phyloP scores from a whole-genome alignment of 2,797 vertebrate species.

The Lacerta agilis region DNA sequence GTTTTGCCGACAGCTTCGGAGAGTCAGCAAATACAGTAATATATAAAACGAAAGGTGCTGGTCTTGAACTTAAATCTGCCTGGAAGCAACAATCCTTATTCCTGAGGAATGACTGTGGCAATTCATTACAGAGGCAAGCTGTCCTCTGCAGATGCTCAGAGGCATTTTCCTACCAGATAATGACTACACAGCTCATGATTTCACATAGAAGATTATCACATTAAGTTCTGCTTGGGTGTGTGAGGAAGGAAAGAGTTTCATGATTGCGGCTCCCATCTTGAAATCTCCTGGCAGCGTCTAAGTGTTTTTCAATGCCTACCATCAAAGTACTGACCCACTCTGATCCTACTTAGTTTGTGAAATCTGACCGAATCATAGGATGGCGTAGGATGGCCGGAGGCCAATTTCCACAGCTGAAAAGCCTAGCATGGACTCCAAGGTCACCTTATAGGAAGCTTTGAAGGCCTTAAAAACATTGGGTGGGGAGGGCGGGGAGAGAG shows the following conservation, averaged over 20 bases:
- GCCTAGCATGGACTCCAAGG: constrained; percentile 21
- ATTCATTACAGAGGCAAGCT: neutral
- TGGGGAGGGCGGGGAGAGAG: neutral
- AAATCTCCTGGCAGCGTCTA: neutral
- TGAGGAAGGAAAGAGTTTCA: neutral
- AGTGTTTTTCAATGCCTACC: neutral
- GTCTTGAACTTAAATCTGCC: neutral
- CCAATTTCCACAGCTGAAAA: constrained; percentile 36
- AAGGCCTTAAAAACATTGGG: neutral
- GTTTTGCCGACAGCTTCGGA: neutral
- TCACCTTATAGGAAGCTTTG: constrained; percentile 46
- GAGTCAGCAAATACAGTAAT: neutral
- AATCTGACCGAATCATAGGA: constrained; percentile 31
- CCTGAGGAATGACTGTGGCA: neutral
- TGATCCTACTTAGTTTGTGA: neutral
- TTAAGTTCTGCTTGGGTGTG: neutral
- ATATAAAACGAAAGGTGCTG: neutral
- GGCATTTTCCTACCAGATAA: neutral
- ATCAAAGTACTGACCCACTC: constrained; percentile 1
- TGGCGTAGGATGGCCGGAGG: constrained; percentile 34
- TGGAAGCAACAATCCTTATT: neutral
- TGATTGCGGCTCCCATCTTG: neutral
- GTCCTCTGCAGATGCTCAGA: constrained; percentile 21
- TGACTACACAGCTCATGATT: neutral
- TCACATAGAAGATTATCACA: neutral